Evolutionary conservation across 2,888 invertebrate genomes (phyloP).

Genomic region (Noctua janthe): DNA sequence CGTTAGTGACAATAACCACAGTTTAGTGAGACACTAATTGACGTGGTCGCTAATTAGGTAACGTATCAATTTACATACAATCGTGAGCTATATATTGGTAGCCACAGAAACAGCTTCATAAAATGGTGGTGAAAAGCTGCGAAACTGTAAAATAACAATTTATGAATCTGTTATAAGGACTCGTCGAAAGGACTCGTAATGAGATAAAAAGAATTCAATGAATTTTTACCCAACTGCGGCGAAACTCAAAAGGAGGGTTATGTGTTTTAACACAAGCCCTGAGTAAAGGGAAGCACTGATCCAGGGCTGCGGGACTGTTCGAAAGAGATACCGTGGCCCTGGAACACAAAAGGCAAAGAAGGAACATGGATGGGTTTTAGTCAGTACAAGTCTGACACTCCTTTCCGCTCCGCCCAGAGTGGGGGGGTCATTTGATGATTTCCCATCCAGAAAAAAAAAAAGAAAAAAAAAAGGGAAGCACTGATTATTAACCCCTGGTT

Average conservation of each 20-base stretch:
- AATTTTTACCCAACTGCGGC: no score
- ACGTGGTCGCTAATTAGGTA: conserved; percentile 10
- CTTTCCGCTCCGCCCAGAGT: no score
- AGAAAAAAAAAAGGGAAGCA: neutral
- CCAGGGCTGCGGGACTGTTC: no score
- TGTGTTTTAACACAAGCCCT: neutral
- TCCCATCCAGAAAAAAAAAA: no score
- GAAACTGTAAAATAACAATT: neutral
- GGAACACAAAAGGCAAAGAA: no score
- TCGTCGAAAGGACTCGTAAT: neutral
- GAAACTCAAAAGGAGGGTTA: no score
- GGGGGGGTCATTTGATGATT: no score
- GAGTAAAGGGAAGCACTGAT: neutral
- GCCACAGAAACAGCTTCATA: neutral
- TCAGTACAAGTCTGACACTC: no score
- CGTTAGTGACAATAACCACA: neutral
- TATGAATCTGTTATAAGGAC: neutral
- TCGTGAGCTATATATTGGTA: neutral
- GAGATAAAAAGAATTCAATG: neutral
- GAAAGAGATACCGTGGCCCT: no score
- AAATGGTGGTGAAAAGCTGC: neutral
- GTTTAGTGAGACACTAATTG: conserved; percentile 13
- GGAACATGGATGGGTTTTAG: no score
- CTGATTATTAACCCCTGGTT: neutral
- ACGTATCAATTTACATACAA: neutral